Percentiles rank a stretch among this genome's conserved stretches.
These are phyloP conservation scores for Danio aesculapii DNA, from an alignment of 2,797 vertebrate species.

Conservation along the genomic window DNA sequence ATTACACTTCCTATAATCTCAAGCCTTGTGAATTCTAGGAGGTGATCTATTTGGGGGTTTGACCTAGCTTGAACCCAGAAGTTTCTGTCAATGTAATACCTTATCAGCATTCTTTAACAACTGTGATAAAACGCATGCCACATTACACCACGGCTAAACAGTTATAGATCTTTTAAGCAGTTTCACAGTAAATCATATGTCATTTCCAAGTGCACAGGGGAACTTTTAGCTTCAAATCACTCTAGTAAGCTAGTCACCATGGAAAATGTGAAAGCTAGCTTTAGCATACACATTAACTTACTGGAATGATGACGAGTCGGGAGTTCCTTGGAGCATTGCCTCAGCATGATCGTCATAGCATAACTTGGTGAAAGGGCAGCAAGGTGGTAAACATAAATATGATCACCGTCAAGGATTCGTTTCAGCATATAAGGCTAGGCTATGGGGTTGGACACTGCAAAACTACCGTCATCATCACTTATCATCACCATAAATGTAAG, in stretches of 20 bases:
- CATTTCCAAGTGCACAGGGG: background rate
- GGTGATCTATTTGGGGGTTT: constrained; percentile 69
- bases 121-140: constrained; percentile 52
- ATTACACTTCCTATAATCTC: constrained; percentile 27
- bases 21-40: constrained; percentile 56
- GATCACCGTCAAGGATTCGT: constrained; percentile 14
- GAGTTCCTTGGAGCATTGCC: constrained; percentile 49
- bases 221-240: background rate
- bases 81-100: constrained; percentile 54
- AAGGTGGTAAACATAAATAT: constrained; percentile 38
- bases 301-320: background rate
- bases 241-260: background rate
- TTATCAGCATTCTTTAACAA: constrained; percentile 65
- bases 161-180: background rate
- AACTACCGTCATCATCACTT: constrained; percentile 40
- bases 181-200: background rate
- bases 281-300: background rate
- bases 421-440: constrained; percentile 32
- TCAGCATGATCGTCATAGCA: constrained; percentile 17
- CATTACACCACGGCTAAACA: background rate
- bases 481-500: constrained; percentile 48
- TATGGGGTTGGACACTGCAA: constrained; percentile 24
- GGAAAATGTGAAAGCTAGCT: constrained; percentile 7
- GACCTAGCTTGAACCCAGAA: constrained; percentile 67
- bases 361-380: constrained; percentile 35